Evolutionary conservation across 2,113 vertebrate genomes (phyloP), one percentile per base, ranked within the genome.

Genomic region (Oxyura jamaicensis): DNA sequence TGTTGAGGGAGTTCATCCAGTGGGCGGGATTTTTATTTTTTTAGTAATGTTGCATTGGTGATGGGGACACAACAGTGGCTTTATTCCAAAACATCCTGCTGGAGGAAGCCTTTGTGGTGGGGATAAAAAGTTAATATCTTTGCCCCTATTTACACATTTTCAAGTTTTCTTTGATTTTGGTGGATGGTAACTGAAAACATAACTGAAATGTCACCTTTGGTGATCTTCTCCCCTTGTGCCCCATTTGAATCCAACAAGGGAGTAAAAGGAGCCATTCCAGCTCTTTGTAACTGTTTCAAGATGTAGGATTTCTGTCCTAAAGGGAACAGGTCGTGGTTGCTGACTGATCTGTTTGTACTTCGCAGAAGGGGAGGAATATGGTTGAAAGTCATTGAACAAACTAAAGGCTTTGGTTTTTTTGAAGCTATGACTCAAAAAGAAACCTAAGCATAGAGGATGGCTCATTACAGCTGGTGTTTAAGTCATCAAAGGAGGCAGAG

Each of bases 401-500:
- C 21, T 48, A 35, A 79, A 84, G 31, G 10, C 33, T 92, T 72
- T 6, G 72, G 25, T 0, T 31, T 88, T 77, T 91, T 52, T 68
- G 65, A 93, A 88, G 80, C 41, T 76, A 16, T 86, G 69, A 86
- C 56, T 90, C 77, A 92, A 77, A 82, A 74, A 59, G 75, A 91
- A 91, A 56, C 60, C 69, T 74, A 55, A 83, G 56, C 46, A 12
- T 10, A 86, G 53, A 86, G 35, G 31, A 82, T 4, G 3, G 56
- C 44, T 95, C n/a, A 2, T 86, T 93, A 81, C 76, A 84, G 88
- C 63, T 88, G 66, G 52, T 78, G 62, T 78, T 90, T 84, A 75
- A 84, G 44, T 91, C 80, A 88, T 81, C 76, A 78, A 82, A 94
- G 58, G 58, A 92, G 62, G 13, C 83, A 88, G 62, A 94, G 48